Evolutionary conservation across 1,140 invertebrate genomes (phyloP).

Genomic region (Diabrotica undecimpunctata): DNA sequence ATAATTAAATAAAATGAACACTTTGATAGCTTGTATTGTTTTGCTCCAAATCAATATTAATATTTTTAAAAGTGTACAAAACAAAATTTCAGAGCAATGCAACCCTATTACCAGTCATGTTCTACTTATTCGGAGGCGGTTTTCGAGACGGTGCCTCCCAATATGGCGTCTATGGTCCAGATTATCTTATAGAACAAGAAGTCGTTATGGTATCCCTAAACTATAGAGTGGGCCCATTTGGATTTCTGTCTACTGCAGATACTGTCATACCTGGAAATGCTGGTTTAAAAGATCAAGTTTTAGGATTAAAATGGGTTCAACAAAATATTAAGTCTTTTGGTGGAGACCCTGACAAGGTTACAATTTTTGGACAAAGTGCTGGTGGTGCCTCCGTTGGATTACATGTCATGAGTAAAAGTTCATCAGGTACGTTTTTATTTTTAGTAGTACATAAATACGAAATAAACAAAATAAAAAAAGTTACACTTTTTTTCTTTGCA

Average conservation of each 20-base stretch:
- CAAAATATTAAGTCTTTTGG: conserved; percentile 17
- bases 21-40: no score
- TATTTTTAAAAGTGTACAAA: no score
- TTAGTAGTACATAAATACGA: neutral
- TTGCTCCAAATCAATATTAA: no score
- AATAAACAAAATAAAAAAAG: neutral
- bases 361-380: conserved; percentile 13
- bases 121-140: conserved; percentile 18
- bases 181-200: conserved; percentile 59
- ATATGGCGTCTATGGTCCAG: conserved; percentile 50
- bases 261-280: conserved; percentile 9
- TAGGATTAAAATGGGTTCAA: conserved; percentile 17
- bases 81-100: conserved; percentile 5
- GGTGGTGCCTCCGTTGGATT: conserved; percentile 15
- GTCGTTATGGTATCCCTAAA: conserved; percentile 50
- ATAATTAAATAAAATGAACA: no score
- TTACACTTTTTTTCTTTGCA: neutral
- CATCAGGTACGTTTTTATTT: conserved; percentile 5
- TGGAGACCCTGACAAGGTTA: conserved; percentile 11
- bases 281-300: conserved; percentile 16
- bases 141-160: conserved; percentile 8
- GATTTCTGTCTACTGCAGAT: conserved; percentile 26
- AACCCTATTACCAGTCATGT: conserved; percentile 13
- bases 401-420: conserved; percentile 8
- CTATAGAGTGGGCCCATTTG: conserved; percentile 49